These are phyloP conservation scores for Pogonophryne albipinna DNA, from an alignment of 2,797 vertebrate genomes.

Conservation along the genomic window DNA sequence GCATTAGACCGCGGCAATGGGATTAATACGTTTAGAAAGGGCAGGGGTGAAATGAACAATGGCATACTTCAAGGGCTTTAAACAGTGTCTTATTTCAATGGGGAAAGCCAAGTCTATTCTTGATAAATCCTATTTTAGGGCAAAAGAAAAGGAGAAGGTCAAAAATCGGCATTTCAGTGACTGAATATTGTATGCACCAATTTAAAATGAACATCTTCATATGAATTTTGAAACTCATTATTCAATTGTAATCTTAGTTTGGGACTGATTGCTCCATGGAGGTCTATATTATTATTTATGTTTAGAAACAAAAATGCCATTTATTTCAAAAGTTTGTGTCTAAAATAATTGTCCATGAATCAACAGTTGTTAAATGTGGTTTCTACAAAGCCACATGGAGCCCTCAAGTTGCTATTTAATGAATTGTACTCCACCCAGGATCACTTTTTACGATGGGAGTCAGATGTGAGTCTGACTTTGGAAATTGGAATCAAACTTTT, in stretches of 20 bases:
- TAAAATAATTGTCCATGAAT: too few relatives aligned
- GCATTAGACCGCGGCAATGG: constrained; percentile 74
- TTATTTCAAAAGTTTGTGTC: not conserved
- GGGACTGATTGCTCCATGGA: not conserved
- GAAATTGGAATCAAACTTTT: not conserved
- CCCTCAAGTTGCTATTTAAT: not conserved
- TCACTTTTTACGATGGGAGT: not conserved
- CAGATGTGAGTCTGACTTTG: not conserved
- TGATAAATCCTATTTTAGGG: constrained; percentile 63
- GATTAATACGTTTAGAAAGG: constrained; percentile 78
- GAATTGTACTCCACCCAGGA: not conserved
- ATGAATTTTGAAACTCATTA: not conserved
- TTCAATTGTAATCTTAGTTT: not conserved
- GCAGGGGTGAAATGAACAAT: constrained; percentile 79
- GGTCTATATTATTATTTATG: not conserved
- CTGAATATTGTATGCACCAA: not conserved
- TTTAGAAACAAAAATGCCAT: not conserved
- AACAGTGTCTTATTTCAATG: constrained; percentile 78
- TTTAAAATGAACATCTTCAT: not conserved
- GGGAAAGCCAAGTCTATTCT: constrained; percentile 51
- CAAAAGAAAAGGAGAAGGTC: constrained; percentile 52
- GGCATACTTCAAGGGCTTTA: constrained; percentile 81
- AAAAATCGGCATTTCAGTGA: constrained; percentile 21
- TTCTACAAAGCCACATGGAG: not conserved
- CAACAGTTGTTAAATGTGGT: not conserved